Evolutionary conservation across 2,797 vertebrate species (phyloP).

Genomic region (Amblyraja radiata): DNA sequence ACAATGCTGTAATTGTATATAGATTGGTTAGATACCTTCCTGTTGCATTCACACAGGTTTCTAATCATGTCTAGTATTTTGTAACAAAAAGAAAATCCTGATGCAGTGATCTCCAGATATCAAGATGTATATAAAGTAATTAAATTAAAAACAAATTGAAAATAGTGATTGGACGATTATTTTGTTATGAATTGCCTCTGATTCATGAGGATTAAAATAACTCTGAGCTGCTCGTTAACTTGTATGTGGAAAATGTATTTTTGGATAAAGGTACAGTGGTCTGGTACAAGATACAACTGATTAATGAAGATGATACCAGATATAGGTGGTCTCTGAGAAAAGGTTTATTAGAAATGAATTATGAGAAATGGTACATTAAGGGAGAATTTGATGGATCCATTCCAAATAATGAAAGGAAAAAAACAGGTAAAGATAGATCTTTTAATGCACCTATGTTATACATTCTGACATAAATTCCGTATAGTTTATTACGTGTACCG

Average conservation of each 20-base stretch:
- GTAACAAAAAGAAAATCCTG: too few relatives aligned
- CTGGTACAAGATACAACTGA: too few relatives aligned
- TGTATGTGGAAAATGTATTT: background rate
- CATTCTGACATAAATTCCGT: too few relatives aligned
- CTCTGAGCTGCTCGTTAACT: background rate
- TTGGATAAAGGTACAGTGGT: background rate
- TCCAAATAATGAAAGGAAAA: background rate
- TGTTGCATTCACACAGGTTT: too few relatives aligned
- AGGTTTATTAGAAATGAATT: too few relatives aligned
- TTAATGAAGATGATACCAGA: background rate
- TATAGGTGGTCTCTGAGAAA: background rate
- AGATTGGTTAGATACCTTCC: constrained; percentile 63
- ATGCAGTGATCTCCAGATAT: background rate
- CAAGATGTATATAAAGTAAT: background rate
- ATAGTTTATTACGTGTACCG: too few relatives aligned
- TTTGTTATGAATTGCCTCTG: background rate
- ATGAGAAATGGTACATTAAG: background rate
- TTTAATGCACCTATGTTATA: too few relatives aligned
- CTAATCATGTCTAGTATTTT: too few relatives aligned
- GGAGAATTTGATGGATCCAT: background rate
- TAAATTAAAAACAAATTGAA: background rate
- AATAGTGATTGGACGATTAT: background rate
- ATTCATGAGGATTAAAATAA: background rate
- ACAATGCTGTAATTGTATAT: constrained; percentile 66
- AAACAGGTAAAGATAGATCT: background rate